A percentile compares a stretch with the other conserved stretches of the same genome.
Conservation (phyloP, 2,888 invertebrate genomes). For the Ectobius pallidus region DNA sequence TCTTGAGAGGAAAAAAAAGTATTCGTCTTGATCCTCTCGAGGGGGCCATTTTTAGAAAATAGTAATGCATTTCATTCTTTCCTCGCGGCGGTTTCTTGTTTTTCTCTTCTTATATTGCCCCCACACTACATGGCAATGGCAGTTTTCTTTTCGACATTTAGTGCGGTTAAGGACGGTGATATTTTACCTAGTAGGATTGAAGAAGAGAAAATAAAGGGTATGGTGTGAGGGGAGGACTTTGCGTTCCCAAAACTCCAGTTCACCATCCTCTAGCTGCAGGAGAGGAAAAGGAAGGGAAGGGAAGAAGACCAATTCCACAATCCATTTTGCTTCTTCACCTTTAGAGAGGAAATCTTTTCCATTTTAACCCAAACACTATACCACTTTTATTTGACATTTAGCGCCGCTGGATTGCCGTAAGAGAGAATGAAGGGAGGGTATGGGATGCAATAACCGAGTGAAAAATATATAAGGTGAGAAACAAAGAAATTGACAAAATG, state of each 20-base stretch:
- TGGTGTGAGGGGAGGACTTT: conserved; percentile 29
- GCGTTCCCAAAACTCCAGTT: conserved; percentile 37
- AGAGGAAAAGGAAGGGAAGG: neutral
- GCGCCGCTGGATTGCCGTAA: conserved; percentile 26
- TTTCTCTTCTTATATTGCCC: conserved; percentile 19
- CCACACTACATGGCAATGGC: neutral
- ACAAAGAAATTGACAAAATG: conserved; percentile 4
- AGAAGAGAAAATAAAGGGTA: conserved; percentile 8
- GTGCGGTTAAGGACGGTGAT: conserved; percentile 37
- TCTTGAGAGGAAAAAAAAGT: conserved; percentile 12
- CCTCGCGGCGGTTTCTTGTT: neutral
- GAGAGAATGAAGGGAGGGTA: neutral
- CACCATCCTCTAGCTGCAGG: conserved; percentile 9
- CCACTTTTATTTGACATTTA: conserved; percentile 43
- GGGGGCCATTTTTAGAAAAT: conserved; percentile 31
- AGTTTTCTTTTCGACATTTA: conserved; percentile 38
- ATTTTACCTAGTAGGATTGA: conserved; percentile 34
- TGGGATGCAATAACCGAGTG: neutral
- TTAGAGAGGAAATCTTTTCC: conserved; percentile 34
- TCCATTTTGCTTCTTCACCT: conserved; percentile 39
- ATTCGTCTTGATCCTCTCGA: conserved; percentile 30
- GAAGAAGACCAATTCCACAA: conserved; percentile 38
- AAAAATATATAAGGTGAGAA: neutral
- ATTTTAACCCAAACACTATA: conserved; percentile 36
- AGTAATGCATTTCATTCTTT: conserved; percentile 37